Evolutionary conservation across 2,888 invertebrate genomes (phyloP), one percentile per base, ranked within the genome.

Genomic region (Drosophila helvetica): DNA sequence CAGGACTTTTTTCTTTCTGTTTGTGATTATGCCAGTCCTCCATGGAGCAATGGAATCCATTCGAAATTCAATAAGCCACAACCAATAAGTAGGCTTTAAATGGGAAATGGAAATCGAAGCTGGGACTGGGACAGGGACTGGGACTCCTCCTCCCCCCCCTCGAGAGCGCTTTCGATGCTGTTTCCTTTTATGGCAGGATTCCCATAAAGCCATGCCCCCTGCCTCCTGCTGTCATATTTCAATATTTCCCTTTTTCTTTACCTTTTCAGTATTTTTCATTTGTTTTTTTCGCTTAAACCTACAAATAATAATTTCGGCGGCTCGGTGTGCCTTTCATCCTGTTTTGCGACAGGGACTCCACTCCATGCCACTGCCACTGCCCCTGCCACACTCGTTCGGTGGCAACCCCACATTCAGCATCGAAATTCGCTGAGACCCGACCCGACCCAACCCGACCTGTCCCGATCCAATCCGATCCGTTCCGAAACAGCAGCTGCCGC

Each of bases 261-360:
- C 17, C 42, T 48, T 56, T 56, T 70, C 55, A 62, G 46, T 50
- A 69, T 42, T 57, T 51, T 56, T 52, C 46, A 30, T 51, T 53
- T 53, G 33, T 18, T 7, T 43, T 30, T 43, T 17, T 58, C 4
- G 33, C 55, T 18, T 45, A 62, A 52, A 17, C 66, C 74, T 63
- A 65, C 68, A 65, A 76, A 76, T 76, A 76, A 76, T 76, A 75
- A 75, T 76, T 73, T 76, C 56, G 88, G 2, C 15, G 38, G 61
- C 76, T 54, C 54, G 56, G 75, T 55, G 71, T 76, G 54, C 78
- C 70, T 71, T 85, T 71, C 55, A 72, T 75, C 68, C 81, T 69
- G 78, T 50, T 52, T 59, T 52, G 52, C 47, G 18, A 69, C 54
- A 25, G 27, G 53, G 27, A 59, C 48, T 48, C 54, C 45, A 57